Conservation (phyloP, 2,797 vertebrate genomes). For the Basileuterus tristriatus region DNA sequence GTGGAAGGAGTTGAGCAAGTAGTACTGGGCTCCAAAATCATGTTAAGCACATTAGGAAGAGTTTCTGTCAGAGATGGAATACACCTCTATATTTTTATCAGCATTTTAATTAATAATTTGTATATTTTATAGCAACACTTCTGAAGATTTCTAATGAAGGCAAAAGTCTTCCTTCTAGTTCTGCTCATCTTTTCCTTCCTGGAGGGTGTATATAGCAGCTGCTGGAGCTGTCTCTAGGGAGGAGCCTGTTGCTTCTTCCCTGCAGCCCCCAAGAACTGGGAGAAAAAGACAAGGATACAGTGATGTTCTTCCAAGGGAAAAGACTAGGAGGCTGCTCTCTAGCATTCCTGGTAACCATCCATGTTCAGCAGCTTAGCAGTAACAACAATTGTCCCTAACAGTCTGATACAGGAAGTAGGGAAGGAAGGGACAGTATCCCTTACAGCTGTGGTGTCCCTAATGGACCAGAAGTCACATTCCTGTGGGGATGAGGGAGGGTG, state of each 20-base stretch:
- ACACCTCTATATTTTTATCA: neutral
- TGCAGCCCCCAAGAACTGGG: neutral
- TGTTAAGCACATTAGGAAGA: neutral
- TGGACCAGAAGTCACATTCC: neutral
- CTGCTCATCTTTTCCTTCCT: neutral
- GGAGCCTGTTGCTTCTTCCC: neutral
- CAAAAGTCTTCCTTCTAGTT: neutral
- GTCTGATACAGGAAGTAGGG: neutral
- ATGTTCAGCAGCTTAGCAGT: neutral
- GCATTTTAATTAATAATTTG: neutral
- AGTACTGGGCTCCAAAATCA: neutral
- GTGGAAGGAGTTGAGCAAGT: neutral
- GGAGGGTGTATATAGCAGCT: neutral
- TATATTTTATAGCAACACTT: neutral
- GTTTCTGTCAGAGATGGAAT: neutral
- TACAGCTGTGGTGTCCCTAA: neutral
- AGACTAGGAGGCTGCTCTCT: neutral
- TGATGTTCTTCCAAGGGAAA: neutral
- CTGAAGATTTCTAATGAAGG: neutral
- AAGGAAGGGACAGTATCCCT: neutral
- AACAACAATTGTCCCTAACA: neutral
- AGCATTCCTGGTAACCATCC: neutral
- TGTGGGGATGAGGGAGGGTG: neutral
- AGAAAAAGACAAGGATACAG: neutral
- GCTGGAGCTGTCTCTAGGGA: neutral